These are phyloP conservation scores for Acropora yongei DNA, from an alignment of 64 coral and sea anemone genomes.

Conservation along the genomic window DNA sequence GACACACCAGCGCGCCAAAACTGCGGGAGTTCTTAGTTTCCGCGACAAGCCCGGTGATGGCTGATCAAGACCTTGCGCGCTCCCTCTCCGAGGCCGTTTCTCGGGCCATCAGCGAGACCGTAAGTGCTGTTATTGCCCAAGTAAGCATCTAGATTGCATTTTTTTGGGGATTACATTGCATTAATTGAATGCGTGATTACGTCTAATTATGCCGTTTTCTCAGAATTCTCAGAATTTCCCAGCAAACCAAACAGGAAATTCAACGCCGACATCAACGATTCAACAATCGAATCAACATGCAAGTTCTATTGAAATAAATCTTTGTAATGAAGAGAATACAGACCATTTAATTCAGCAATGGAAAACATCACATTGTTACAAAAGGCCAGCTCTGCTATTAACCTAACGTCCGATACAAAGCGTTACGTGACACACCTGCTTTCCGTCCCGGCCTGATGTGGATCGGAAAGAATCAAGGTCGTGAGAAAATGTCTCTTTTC, in stretches of 20 bases:
- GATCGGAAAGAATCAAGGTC: background rate
- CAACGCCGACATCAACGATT: background rate
- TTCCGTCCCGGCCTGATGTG: background rate
- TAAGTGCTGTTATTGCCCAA: too few relatives aligned
- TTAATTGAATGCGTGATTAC: background rate
- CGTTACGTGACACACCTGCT: background rate
- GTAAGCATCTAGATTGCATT: background rate
- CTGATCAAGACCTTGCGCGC: background rate
- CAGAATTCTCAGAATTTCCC: background rate
- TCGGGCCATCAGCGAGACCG: background rate
- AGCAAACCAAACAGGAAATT: background rate
- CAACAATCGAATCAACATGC: background rate
- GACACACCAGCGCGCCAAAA: background rate
- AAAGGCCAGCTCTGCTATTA: conserved; percentile 5
- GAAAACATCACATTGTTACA: background rate
- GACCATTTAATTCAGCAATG: conserved; percentile 3
- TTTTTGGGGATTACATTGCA: background rate
- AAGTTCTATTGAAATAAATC: background rate
- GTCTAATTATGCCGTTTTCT: conserved; percentile 8
- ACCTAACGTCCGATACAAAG: background rate
- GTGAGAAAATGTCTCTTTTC: background rate
- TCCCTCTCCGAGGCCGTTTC: background rate
- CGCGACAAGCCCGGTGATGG: background rate
- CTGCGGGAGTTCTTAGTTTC: background rate
- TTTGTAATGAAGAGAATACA: conserved; percentile 10